phyloP scores from a whole-genome alignment of 2,888 invertebrate genomes.

The Buathra laborator region DNA sequence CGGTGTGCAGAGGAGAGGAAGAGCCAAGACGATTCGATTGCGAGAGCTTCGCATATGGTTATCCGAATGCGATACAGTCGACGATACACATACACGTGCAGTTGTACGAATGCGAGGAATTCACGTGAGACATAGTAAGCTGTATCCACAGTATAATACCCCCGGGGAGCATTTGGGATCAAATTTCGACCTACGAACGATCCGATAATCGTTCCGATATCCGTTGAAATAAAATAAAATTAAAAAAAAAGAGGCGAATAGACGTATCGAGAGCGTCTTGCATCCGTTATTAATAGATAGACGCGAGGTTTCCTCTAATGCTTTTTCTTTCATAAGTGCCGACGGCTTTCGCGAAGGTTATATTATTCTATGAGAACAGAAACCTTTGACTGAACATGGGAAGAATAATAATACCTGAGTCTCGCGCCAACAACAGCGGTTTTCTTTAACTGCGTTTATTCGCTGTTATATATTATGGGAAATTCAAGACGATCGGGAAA shows the following conservation, averaged over 20 bases:
- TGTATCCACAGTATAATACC: conserved; percentile 30
- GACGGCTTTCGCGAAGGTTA: background rate
- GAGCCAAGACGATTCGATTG: conserved; percentile 22
- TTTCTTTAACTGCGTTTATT: conserved; percentile 28
- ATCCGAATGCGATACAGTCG: conserved; percentile 9
- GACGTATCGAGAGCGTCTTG: conserved; percentile 71
- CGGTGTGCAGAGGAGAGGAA: conserved; percentile 70
- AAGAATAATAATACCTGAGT: conserved; percentile 18
- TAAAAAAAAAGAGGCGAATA: conserved; percentile 75
- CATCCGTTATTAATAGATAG: conserved; percentile 82
- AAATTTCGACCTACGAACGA: conserved; percentile 20
- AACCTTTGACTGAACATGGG: conserved; percentile 14
- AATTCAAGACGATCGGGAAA: background rate
- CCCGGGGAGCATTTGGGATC: conserved; percentile 70
- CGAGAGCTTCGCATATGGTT: conserved; percentile 6
- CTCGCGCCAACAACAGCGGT: conserved; percentile 16
- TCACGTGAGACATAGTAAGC: background rate
- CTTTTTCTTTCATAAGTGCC: conserved; percentile 18
- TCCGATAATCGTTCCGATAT: conserved; percentile 80
- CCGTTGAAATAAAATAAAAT: conserved; percentile 68
- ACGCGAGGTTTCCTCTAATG: conserved; percentile 69
- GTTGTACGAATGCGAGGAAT: conserved; percentile 12
- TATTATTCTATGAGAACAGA: background rate
- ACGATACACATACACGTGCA: conserved; percentile 2
- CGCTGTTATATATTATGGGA: conserved; percentile 12